A percentile compares a stretch with the other conserved stretches of the same genome.
phyloP scores from a whole-genome alignment of 1,140 invertebrate species.

The Pygmarrhopalites habei region DNA sequence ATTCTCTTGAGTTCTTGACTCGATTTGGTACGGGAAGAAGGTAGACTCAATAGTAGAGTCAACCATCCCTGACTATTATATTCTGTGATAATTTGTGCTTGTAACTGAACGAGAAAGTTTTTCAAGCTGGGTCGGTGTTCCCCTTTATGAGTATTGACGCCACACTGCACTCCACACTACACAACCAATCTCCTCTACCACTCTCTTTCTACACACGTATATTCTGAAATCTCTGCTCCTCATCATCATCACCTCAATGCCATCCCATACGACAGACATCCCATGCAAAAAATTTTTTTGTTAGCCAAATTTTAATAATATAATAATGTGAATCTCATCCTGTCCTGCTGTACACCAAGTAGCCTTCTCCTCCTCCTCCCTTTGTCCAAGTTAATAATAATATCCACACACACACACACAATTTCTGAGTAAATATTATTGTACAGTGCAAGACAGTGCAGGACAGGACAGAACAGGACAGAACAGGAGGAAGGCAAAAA shows the following conservation, averaged over 20 bases:
- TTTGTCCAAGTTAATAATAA: too few species aligned
- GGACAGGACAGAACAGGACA: too few species aligned
- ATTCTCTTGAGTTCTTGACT: slow-evolving; percentile 16
- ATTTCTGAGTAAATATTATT: too few species aligned
- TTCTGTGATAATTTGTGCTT: slow-evolving; percentile 13
- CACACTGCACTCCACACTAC: neutral
- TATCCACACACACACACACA: too few species aligned
- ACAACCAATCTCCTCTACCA: neutral
- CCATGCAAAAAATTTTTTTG: too few species aligned
- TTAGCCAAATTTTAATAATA: too few species aligned
- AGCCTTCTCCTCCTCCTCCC: too few species aligned
- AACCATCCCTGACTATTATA: slow-evolving; percentile 3
- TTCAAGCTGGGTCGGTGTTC: neutral
- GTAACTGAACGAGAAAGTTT: slow-evolving; percentile 13
- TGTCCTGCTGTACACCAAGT: too few species aligned
- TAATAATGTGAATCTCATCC: too few species aligned
- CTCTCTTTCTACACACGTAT: neutral
- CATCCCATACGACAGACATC: too few species aligned
- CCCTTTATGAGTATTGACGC: neutral
- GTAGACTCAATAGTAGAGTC: neutral
- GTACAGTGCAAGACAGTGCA: too few species aligned
- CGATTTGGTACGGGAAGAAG: slow-evolving; percentile 5
- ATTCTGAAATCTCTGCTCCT: neutral
- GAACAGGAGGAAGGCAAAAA: too few species aligned
- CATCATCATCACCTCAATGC: neutral